A percentile compares a stretch with the other conserved stretches of the same genome.
phyloP scores from a whole-genome alignment of 2,888 invertebrate genomes.

The Ichneumoninae sp. region DNA sequence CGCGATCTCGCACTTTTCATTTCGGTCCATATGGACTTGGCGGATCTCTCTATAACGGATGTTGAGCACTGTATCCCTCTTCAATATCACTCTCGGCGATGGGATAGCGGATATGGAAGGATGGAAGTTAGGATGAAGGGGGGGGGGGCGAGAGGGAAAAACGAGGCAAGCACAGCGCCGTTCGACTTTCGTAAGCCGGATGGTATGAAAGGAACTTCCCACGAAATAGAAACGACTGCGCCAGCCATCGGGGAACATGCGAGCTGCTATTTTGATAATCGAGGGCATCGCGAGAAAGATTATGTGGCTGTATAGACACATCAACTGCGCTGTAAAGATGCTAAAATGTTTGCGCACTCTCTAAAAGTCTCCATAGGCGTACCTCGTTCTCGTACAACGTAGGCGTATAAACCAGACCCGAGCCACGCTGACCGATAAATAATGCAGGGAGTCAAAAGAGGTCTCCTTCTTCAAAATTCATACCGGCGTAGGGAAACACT shows the following conservation, averaged over 20 bases:
- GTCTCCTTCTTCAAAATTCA: conserved; percentile 39
- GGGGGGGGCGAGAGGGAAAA: neutral
- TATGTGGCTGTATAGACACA: neutral
- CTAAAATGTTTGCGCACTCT: conserved; percentile 34
- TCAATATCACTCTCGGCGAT: conserved; percentile 54
- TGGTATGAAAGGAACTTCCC: neutral
- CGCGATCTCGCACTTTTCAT: conserved; percentile 63
- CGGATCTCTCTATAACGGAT: conserved; percentile 44
- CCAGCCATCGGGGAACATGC: neutral
- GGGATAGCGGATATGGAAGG: conserved; percentile 23
- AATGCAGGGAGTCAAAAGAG: conserved; percentile 33
- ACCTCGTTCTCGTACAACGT: neutral
- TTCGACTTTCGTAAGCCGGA: neutral
- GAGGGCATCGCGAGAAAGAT: neutral
- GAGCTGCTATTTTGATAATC: neutral
- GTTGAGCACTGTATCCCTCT: conserved; percentile 33
- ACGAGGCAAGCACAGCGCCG: neutral
- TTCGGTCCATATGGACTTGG: conserved; percentile 52
- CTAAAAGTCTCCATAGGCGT: conserved; percentile 9
- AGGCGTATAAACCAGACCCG: neutral
- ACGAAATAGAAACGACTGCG: neutral
- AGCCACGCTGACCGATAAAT: conserved; percentile 23
- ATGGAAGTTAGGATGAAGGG: neutral
- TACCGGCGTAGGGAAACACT: conserved; percentile 14
- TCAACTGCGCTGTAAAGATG: neutral